Percentiles rank a stretch among this genome's conserved stretches.
These are phyloP conservation scores for Lutraria rhynchaena DNA, from an alignment of 1,140 invertebrate genomes.

Conservation along the genomic window DNA sequence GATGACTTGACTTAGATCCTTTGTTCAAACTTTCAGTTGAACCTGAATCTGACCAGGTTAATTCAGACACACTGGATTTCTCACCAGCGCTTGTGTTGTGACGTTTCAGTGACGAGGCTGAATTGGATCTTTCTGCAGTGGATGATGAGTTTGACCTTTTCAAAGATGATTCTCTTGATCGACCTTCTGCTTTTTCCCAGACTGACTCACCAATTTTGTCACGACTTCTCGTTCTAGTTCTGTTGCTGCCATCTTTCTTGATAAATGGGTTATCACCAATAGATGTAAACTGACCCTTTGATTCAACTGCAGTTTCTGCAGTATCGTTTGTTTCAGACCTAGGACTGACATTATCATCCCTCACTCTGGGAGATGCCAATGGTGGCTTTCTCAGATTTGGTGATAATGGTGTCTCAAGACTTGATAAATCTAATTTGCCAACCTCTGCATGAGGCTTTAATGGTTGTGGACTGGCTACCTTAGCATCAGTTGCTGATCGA, in stretches of 20 bases:
- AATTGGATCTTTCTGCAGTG: background rate
- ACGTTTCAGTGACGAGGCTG: constrained; percentile 12
- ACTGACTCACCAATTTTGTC: constrained; percentile 43
- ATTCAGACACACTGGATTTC: constrained; percentile 38
- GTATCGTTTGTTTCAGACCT: background rate
- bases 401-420: constrained; percentile 1
- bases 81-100: constrained; percentile 38
- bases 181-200: constrained; percentile 54
- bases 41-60: constrained; percentile 55
- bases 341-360: background rate
- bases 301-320: constrained; percentile 40
- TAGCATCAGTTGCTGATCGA: background rate
- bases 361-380: constrained; percentile 2
- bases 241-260: constrained; percentile 48
- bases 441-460: background rate
- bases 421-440: constrained; percentile 31
- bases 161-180: constrained; percentile 50
- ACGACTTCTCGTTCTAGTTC: constrained; percentile 31
- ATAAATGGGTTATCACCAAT: constrained; percentile 59
- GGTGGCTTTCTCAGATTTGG: constrained; percentile 1
- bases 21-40: constrained; percentile 46
- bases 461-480: background rate
- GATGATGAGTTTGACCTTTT: constrained; percentile 38
- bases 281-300: constrained; percentile 54
- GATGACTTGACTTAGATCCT: constrained; percentile 42